Evolutionary conservation across 2,113 vertebrate species (phyloP).

Genomic region (Ahaetulla prasina): DNA sequence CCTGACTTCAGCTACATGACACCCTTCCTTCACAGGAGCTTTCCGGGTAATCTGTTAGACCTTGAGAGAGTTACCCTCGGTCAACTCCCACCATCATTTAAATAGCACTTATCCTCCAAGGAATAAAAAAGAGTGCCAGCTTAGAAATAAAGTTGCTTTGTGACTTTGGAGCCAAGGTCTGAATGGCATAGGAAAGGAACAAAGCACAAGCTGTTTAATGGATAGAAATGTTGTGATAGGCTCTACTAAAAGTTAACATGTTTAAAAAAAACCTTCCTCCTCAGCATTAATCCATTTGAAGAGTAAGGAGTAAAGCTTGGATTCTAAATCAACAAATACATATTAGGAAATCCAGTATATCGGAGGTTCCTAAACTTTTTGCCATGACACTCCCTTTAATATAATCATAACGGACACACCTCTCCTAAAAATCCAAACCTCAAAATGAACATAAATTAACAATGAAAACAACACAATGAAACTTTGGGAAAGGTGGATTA

Average conservation of each 20-base stretch:
- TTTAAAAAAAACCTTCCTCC: neutral
- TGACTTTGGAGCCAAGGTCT: neutral
- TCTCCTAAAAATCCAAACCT: neutral
- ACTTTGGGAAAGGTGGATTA: neutral
- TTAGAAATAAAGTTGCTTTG: neutral
- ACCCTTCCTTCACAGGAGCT: conserved; percentile 48
- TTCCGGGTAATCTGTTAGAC: conserved; percentile 57
- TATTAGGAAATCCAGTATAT: neutral
- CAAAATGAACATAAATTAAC: neutral
- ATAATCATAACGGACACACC: neutral
- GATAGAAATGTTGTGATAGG: neutral
- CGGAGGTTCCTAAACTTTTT: neutral
- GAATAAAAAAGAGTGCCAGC: neutral
- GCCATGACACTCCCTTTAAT: neutral
- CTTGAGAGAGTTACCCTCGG: conserved; percentile 23
- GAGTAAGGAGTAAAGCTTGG: neutral
- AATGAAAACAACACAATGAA: neutral
- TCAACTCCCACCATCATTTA: conserved; percentile 41
- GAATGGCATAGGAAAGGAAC: neutral
- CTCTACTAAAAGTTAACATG: neutral
- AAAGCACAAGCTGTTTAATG: conserved; percentile 1
- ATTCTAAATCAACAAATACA: neutral
- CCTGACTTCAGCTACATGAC: conserved; percentile 53
- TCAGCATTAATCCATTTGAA: neutral
- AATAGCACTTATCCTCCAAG: neutral